Base-by-base conservation (phyloP, 2,797 vertebrate genomes). In the Hipposideros larvatus region DNA sequence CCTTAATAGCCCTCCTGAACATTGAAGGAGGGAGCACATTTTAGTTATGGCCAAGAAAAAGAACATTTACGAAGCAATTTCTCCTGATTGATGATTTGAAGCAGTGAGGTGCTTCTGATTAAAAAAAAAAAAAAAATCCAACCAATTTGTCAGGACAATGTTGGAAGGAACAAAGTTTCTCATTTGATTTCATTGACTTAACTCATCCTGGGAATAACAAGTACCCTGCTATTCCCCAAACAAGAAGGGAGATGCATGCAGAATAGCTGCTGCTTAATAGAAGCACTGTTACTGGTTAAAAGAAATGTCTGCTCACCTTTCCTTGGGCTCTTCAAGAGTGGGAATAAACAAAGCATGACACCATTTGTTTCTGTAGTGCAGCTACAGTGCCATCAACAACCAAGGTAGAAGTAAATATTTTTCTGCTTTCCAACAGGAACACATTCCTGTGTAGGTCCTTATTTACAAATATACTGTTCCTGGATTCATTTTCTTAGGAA, bases 141-240 rank as follows among this genome's bases (percentile, higher is more conserved):
- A 96, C 73, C 24, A 97, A 97, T 98, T 96, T 96, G 53, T 80
- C 88, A 93, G 75, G 73, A 41, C 74, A 96, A 63, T 95, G 63
- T 70, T 63, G 51, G 90, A 96, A 96, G 88, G 90, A 96, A 96
- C 84, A 16, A 21, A 3, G 74, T 93, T 98, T 97, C 95, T 97
- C 55, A 91, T 97, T 91, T 96, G 51, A 91, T 97, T 98, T 97
- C 96, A 90, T 82, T 97, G 88, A 96, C 57, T 98, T 96, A 84
- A 94, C 92, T 96, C 2, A 0, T 94, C n/a, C 86, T 91, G 74
- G 77, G 98, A 98, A 98, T 98, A 97, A 97, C 46, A 97, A 98
- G 92, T 92, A 96, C 66, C 51, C 13, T 57, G 26, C 89, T 96
- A 87, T 92, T 95, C 71, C 94, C 90, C 95, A 87, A 83, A 68